Conservation (phyloP, 2,113 vertebrate genomes). For the Pterocles gutturalis region DNA sequence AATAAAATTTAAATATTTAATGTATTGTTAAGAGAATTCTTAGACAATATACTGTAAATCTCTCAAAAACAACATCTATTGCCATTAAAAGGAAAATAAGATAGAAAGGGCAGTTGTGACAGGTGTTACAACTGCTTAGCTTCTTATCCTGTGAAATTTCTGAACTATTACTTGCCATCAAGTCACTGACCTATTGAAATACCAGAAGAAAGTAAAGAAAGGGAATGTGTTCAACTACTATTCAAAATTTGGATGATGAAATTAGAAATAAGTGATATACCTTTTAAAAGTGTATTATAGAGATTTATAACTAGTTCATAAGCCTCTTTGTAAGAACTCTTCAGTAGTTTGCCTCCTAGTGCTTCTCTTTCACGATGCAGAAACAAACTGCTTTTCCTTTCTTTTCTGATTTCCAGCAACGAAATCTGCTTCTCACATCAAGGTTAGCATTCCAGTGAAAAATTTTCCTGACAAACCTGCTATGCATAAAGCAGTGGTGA, state of each 20-base stretch:
- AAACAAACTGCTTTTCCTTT: not conserved
- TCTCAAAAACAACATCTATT: not conserved
- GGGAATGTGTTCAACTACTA: not conserved
- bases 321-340: not conserved
- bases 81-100: not conserved
- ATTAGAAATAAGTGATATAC: not conserved
- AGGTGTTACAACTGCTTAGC: not conserved
- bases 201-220: not conserved
- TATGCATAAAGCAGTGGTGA: constrained; percentile 7
- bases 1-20: not conserved
- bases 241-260: not conserved
- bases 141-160: not conserved
- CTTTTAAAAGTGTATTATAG: not conserved
- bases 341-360: not conserved
- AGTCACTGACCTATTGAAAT: not conserved
- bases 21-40: not conserved
- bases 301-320: not conserved
- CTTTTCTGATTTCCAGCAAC: not conserved
- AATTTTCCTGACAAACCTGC: not conserved
- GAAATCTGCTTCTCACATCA: constrained; percentile 18
- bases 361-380: not conserved
- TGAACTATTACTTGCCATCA: not conserved
- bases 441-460: not conserved
- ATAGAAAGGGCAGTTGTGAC: not conserved
- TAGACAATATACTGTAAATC: not conserved